Percentiles rank a stretch among this genome's conserved stretches.
Evolutionary conservation across 2,113 vertebrate species (phyloP).

Genomic region (Cyanocitta stelleri): DNA sequence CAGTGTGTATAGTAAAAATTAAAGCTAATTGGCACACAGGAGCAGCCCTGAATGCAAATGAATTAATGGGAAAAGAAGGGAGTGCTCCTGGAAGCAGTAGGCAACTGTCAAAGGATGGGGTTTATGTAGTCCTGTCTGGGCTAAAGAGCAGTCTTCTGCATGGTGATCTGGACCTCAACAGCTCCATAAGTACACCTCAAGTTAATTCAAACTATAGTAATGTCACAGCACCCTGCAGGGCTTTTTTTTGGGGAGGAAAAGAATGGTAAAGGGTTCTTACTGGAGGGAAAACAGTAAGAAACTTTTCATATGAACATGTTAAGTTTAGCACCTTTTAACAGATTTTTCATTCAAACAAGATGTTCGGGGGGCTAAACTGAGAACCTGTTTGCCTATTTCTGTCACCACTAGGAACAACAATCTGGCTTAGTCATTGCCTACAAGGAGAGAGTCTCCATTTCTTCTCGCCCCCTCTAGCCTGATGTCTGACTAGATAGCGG

Average conservation of each 20-base stretch:
- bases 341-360: neutral
- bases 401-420: neutral
- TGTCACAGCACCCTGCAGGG: neutral
- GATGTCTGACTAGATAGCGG: neutral
- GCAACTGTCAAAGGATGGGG: neutral
- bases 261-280: neutral
- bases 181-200: neutral
- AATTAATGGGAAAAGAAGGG: conserved; percentile 43
- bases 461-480: neutral
- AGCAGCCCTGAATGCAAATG: conserved; percentile 61
- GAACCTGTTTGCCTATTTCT: neutral
- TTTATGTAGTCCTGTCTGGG: neutral
- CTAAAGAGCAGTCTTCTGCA: neutral
- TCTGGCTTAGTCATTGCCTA: neutral
- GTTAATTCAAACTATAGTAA: neutral
- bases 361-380: neutral
- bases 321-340: neutral
- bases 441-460: neutral
- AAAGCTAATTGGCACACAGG: conserved; percentile 62
- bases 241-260: fast-evolving
- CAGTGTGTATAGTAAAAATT: conserved; percentile 67
- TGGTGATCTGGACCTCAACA: neutral
- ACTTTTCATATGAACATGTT: neutral
- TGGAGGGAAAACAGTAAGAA: neutral
- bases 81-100: neutral